Base-by-base conservation (phyloP, 2,888 invertebrate genomes). In the Sphaerophoria taeniata region DNA sequence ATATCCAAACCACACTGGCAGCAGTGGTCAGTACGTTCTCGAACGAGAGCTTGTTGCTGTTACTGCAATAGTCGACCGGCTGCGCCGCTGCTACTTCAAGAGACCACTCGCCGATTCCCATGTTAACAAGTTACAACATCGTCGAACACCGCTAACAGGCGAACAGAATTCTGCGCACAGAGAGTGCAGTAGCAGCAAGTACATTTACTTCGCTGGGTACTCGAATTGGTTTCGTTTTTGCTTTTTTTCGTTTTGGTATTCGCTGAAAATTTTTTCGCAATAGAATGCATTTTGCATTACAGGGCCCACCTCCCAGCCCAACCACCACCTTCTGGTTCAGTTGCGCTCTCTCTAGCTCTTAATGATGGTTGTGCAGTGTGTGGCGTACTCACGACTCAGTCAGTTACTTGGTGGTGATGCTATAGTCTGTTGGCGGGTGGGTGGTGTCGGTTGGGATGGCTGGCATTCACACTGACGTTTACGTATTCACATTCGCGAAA, bases 121-220 rank as follows among this genome's bases (percentile, higher is more conserved):
- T 88, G 88, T 89, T 89, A 89, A 89, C 88, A 89, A 88, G 88
- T 89, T 89, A 89, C 89, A 89, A 88, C 88, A 88, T 86, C 87
- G 87, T 87, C 88, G 88, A 88, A 88, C 88, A 88, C 85, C 71
- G 85, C 87, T 88, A 89, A 63, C 89, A 88, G 89, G 89, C 88
- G 85, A 87, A 61, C 89, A 89, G 88, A 87, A 88, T 85, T 80
- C 58, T 69, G 60, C 67, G 87, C 87, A 84, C 76, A 78, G 72
- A 76, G 75, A 53, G 67, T 76, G 47, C 51, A 43, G 43, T 34
- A 31, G 33, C 47, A 49, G 16, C 16, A 14, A 72, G 65, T 85
- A 81, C 76, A 73, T 77, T 85, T 77, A 72, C 86, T 86, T 39
- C 39, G 16, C 53, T 39, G 31, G 24, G 36, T 65, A 49, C 36